Conservation (phyloP, 1,140 invertebrate species). For the Apis laboriosa region DNA sequence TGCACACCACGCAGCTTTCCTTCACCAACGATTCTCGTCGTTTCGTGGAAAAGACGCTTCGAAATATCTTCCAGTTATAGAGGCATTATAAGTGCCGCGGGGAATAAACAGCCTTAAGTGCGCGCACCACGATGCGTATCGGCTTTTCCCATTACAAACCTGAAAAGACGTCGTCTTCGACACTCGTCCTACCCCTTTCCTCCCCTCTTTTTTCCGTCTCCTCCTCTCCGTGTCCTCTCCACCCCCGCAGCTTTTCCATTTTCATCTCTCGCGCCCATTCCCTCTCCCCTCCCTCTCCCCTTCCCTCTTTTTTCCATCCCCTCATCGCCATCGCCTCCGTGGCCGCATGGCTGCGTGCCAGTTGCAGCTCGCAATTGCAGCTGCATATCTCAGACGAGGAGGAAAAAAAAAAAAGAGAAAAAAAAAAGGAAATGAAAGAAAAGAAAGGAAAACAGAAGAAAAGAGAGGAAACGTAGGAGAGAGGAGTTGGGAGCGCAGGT, state of each 20-base stretch:
- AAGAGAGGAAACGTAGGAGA: background rate
- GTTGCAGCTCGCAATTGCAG: conserved; percentile 72
- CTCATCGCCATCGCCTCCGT: conserved; percentile 12
- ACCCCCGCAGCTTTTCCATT: conserved; percentile 69
- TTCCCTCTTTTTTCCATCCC: background rate
- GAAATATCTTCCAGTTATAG: conserved; percentile 66
- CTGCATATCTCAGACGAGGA: conserved; percentile 66
- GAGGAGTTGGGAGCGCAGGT: conserved; percentile 46
- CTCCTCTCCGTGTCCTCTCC: conserved; percentile 47
- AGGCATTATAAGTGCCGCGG: conserved; percentile 72
- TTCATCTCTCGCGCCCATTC: conserved; percentile 59
- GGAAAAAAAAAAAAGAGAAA: background rate
- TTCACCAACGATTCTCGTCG: background rate
- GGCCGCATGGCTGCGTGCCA: conserved; percentile 74
- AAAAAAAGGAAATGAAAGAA: no score
- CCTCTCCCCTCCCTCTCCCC: background rate
- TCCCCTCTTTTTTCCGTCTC: background rate
- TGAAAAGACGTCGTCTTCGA: conserved; percentile 70
- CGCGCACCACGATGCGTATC: conserved; percentile 76
- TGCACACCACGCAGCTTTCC: background rate
- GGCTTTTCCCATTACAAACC: conserved; percentile 78
- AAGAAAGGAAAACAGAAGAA: conserved; percentile 29
- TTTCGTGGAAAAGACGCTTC: conserved; percentile 40
- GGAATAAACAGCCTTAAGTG: conserved; percentile 78
- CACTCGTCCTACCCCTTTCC: conserved; percentile 18